A percentile compares a stretch with the other conserved stretches of the same genome.
Conservation (phyloP, 1,140 invertebrate species). For the Schmidtea mediterranea region DNA sequence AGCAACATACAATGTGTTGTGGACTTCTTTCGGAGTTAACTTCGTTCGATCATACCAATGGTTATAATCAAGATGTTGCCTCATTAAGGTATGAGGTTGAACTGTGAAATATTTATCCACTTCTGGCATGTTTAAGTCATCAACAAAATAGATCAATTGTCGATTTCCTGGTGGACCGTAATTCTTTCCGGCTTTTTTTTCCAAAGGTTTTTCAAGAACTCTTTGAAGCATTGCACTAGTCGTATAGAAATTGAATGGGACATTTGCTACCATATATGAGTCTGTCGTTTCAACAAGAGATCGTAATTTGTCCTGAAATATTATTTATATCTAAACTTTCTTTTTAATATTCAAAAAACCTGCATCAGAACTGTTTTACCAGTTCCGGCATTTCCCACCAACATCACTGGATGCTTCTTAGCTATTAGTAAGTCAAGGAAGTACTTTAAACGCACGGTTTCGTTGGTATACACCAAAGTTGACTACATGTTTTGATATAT, state of each 20-base stretch:
- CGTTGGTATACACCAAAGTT: conserved; percentile 59
- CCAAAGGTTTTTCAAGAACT: conserved; percentile 66
- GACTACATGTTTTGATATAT: conserved; percentile 34
- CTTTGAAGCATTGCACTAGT: conserved; percentile 80
- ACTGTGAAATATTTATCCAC: conserved; percentile 67
- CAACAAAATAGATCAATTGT: conserved; percentile 70
- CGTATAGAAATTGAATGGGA: conserved; percentile 87
- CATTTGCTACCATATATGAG: conserved; percentile 50
- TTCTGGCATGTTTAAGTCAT: conserved; percentile 92
- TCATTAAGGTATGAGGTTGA: conserved; percentile 70
- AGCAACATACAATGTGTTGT: conserved; percentile 78
- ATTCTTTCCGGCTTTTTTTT: conserved; percentile 81
- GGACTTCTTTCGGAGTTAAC: conserved; percentile 68
- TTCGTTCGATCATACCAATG: conserved; percentile 64
- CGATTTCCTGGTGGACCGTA: conserved; percentile 78
- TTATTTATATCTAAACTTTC: no score
- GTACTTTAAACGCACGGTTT: conserved; percentile 59
- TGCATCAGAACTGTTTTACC: conserved; percentile 31
- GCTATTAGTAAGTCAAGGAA: conserved; percentile 67
- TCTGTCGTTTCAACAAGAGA: conserved; percentile 35
- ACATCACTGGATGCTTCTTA: conserved; percentile 61
- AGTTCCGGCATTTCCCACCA: conserved; percentile 56
- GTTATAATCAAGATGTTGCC: conserved; percentile 73
- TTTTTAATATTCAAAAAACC: conserved; percentile 48
- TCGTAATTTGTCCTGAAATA: no score